Base-by-base conservation (phyloP, 2,797 vertebrate species). In the Onychomys leucogaster region DNA sequence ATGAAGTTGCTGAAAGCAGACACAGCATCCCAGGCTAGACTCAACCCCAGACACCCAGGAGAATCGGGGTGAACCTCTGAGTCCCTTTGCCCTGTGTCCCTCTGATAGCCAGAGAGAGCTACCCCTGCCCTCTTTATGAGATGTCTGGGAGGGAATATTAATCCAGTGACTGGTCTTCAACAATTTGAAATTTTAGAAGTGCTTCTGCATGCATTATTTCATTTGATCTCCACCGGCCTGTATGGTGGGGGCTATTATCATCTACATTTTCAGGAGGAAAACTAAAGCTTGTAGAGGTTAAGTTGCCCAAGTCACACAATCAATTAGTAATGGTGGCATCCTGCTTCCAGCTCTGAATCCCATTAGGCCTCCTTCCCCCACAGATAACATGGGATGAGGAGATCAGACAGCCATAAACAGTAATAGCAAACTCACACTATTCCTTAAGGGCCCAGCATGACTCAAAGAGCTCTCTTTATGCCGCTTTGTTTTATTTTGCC, bases 211-310 rank as follows among this genome's bases (percentile, higher is more conserved):
- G 92, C 75, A 65, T 94, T 95, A 86, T 92, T 82, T 97, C 46
- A 1, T 96, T 80, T 91, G 65, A 83, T 96, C 85, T 87, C 78
- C 73, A 69, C 43, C 90, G 85, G 55, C 89, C 77, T 46, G 10
- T 46, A 63, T 32, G 52, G 49, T 80, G 34, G 34, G 41, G 94
- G 90, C 88, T 78, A 88, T 78, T 88, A 71, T 88, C 86, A 96
- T 95, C 82, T 92, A 86, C 61, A 94, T 95, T 94, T 97, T 67
- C 81, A 89, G 59, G 43, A 95, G 85, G 61, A 96, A 94, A 94
- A 88, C 81, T 59, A 29, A 75, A 71, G 17, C 61, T 84, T 29
- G 57, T 2, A 34, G 59, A 96, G 67, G 76, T 90, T 88, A 92
- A 88, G 94, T 27, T 37, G 81, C 73, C 19, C 19, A 69, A 67